These are phyloP conservation scores for Lobophora halterata DNA, from an alignment of 2,888 invertebrate genomes.

Conservation along the genomic window DNA sequence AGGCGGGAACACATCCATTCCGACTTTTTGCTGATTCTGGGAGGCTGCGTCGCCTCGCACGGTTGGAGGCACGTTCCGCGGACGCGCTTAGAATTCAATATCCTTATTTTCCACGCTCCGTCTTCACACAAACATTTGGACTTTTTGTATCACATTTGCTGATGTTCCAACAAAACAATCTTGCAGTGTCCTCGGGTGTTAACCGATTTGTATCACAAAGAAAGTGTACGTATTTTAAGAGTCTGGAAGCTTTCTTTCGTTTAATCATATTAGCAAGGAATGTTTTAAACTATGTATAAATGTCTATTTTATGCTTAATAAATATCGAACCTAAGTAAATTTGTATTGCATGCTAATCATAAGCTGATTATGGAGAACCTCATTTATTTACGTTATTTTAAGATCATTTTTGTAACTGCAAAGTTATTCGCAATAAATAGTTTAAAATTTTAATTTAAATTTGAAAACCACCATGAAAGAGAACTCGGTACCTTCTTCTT, in stretches of 20 bases:
- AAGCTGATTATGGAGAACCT: no score
- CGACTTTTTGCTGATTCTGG: conserved; percentile 59
- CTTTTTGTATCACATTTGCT: conserved; percentile 53
- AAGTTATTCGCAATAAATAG: no score
- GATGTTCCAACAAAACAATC: conserved; percentile 40
- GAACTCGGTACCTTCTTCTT: no score
- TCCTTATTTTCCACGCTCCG: conserved; percentile 59
- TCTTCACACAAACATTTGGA: conserved; percentile 56
- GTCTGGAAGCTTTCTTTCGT: neutral
- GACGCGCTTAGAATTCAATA: conserved; percentile 73
- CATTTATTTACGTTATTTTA: no score
- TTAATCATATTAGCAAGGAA: conserved; percentile 2
- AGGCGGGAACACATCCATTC: conserved; percentile 60
- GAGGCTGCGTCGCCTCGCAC: conserved; percentile 37
- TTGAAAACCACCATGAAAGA: no score
- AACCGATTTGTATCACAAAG: conserved; percentile 31
- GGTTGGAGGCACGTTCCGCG: conserved; percentile 65
- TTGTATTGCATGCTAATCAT: no score
- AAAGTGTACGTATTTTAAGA: conserved; percentile 5
- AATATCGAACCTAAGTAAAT: no score
- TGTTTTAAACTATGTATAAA: no score
- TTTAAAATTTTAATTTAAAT: no score
- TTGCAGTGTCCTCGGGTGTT: conserved; percentile 26
- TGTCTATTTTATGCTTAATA: no score
- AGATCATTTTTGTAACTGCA: no score